Base-by-base conservation (phyloP, 2,888 invertebrate genomes). In the Plagodis pulveraria region DNA sequence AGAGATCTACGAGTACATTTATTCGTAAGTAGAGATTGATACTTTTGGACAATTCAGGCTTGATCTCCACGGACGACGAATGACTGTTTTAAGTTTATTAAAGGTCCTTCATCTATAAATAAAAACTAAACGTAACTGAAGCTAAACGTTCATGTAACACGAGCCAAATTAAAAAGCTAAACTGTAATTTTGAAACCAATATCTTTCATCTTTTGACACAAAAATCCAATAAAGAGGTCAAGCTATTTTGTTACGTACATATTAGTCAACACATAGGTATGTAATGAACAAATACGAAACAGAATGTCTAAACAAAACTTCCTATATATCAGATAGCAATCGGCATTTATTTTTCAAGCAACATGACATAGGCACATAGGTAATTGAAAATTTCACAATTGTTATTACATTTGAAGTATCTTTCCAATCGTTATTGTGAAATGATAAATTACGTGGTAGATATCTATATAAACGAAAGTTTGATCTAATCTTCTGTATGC, bases 401-500 rank as follows among this genome's bases (percentile, higher is more conserved):
- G 57, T 61, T 56, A 61, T 62, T 64, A 65, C 63, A 53, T 65
- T 62, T 57, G 50, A 48, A 50, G 43, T 59, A 57, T 59, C 62
- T 66, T 57, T 68, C 59, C 57, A 66, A 69, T 66, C 62, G 56
- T 46, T 50, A 66, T 68, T 68, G 64, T 57, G 67, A 68, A 68
- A 68, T 64, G 58, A 52, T 53, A 68, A 62, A 66, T 68, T 68
- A 66, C 62, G 58, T 52, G 45, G 43, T 57, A 57, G 51, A 52
- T 57, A 56, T 40, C 46, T 62, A 56, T 65, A 61, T 57, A 50
- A 44, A 44, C 51, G 59, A 65, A 65, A 63, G 65, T 63, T 50
- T 61, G 70, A 70, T 70, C 54, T 66, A 69, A 70, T 70, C 69
- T 48, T 42, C 54, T 65, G 55, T 65, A 68, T 70, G 69, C 66